Conservation (phyloP, 2,113 vertebrate species). For the Triplophysa rosa region DNA sequence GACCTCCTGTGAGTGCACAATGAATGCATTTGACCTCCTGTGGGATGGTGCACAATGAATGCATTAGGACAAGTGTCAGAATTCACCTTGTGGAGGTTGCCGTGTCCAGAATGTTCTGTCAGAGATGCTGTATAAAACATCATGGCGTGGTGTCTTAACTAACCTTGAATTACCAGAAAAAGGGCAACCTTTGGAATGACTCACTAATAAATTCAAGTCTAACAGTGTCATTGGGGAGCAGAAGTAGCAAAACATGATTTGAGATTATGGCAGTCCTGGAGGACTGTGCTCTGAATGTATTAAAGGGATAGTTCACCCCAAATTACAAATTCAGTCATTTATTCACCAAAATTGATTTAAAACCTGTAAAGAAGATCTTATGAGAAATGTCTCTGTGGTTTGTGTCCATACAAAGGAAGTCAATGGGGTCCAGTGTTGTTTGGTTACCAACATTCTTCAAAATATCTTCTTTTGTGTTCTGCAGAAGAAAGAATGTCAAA, state of each 20-base stretch:
- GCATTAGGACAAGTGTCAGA: slow-evolving; percentile 38
- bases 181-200: neutral
- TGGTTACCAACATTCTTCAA: no score
- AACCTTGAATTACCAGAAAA: slow-evolving; percentile 47
- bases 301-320: neutral
- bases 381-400: no score
- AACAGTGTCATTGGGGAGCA: neutral
- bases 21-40: slow-evolving; percentile 43
- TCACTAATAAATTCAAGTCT: neutral
- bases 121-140: slow-evolving; percentile 45
- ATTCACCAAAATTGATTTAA: no score
- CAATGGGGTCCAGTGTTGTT: no score
- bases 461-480: no score
- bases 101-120: slow-evolving; percentile 41
- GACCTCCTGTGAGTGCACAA: slow-evolving; percentile 28
- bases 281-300: neutral
- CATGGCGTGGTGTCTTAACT: slow-evolving; percentile 29
- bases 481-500: no score
- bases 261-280: neutral
- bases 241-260: neutral
- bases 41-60: slow-evolving; percentile 29
- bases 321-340: no score
- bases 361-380: no score
- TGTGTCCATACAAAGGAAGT: no score
- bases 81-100: slow-evolving; percentile 47